Percentiles rank a stretch among this genome's conserved stretches.
Evolutionary conservation across 2,888 invertebrate species (phyloP).

Genomic region (Phlogophora meticulosa): DNA sequence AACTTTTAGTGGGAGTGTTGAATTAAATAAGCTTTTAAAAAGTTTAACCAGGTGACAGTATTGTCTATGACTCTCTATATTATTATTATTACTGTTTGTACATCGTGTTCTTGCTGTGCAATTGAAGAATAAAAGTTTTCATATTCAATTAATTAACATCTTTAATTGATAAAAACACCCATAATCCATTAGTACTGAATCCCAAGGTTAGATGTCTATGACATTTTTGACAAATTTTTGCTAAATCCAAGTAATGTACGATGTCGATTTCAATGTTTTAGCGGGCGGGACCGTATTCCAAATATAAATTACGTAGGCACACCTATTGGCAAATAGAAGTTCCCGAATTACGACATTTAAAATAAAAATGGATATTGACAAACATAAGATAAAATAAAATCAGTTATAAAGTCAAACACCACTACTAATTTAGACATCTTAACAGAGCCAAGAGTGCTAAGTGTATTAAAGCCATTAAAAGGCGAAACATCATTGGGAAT

Average conservation of each 20-base stretch:
- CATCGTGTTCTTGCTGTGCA: too few species aligned
- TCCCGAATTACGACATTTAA: neutral
- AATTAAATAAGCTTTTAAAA: too few species aligned
- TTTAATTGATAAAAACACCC: too few species aligned
- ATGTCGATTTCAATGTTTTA: neutral
- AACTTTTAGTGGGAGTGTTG: too few species aligned
- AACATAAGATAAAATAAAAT: neutral
- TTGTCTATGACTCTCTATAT: too few species aligned
- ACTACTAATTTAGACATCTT: neutral
- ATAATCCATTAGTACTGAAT: too few species aligned
- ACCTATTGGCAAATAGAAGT: neutral
- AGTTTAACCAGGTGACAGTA: too few species aligned
- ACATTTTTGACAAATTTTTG: constrained; percentile 46
- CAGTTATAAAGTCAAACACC: too few species aligned
- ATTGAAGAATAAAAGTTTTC: too few species aligned
- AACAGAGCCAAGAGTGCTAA: too few species aligned
- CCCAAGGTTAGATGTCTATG: constrained; percentile 49
- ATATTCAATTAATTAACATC: too few species aligned
- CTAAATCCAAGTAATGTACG: neutral
- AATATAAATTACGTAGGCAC: neutral
- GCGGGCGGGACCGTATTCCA: neutral
- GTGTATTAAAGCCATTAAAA: neutral
- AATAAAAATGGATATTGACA: neutral
- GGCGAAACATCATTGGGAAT: neutral
- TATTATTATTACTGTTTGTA: too few species aligned